Conservation (phyloP, 2,113 vertebrate genomes). For the Gnathonemus longibarbis region DNA sequence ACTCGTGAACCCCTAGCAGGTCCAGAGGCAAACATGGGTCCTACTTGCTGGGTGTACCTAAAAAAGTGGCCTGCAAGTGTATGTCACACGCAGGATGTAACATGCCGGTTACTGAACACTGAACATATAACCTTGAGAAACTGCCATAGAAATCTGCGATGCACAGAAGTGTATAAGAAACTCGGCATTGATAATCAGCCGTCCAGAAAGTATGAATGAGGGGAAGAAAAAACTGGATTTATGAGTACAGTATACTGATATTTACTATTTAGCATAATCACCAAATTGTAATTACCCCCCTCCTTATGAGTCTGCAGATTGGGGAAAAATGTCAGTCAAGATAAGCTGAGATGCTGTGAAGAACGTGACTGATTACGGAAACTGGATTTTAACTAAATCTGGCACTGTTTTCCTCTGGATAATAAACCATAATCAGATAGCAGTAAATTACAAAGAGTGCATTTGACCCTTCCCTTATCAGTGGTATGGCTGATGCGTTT, state of each 20-base stretch:
- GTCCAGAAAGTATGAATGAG: slow-evolving; percentile 5
- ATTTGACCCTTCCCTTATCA: slow-evolving; percentile 28
- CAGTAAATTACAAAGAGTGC: slow-evolving; percentile 39
- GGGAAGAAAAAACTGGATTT: background rate
- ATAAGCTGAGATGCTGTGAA: slow-evolving; percentile 43
- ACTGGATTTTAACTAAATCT: slow-evolving; percentile 35
- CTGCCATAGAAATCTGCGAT: background rate
- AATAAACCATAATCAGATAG: slow-evolving; percentile 41
- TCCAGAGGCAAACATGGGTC: background rate
- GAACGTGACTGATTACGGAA: slow-evolving; percentile 47
- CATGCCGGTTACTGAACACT: background rate
- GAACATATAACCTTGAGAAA: background rate
- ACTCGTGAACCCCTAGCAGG: background rate
- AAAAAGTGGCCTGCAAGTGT: background rate
- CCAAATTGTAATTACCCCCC: slow-evolving; percentile 37
- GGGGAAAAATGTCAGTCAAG: slow-evolving; percentile 25
- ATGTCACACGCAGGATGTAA: background rate
- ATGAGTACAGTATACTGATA: slow-evolving; percentile 29
- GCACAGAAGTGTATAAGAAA: slow-evolving; percentile 15
- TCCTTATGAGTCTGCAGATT: slow-evolving; percentile 35
- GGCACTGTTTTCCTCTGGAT: slow-evolving; percentile 33
- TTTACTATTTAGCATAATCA: slow-evolving; percentile 44
- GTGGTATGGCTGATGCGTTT: slow-evolving; percentile 4
- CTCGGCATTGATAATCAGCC: slow-evolving; percentile 17
- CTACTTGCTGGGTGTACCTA: background rate